phyloP scores from a whole-genome alignment of 2,113 vertebrate genomes.

The Heptranchias perlo region DNA sequence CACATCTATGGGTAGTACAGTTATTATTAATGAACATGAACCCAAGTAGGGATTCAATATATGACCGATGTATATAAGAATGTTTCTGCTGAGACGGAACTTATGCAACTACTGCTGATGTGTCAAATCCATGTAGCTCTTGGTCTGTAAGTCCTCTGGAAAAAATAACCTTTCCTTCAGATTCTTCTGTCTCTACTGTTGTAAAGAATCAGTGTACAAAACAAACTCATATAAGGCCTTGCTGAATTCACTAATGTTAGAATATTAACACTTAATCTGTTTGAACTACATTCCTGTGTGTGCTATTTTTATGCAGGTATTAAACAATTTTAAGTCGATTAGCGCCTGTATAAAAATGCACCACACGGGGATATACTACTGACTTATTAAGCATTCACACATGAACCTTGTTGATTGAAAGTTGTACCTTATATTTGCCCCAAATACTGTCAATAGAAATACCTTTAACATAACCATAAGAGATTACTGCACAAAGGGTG shows the following conservation, averaged over 20 bases:
- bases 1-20: not conserved
- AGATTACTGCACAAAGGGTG: not conserved
- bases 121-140: not conserved
- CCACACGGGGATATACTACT: not conserved
- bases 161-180: not conserved
- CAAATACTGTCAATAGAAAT: not conserved
- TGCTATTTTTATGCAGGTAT: not conserved
- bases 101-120: not conserved
- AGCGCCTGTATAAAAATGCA: not conserved
- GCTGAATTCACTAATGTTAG: not conserved
- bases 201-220: conserved; percentile 10
- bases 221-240: not conserved
- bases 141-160: not conserved
- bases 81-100: not conserved
- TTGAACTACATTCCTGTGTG: not conserved
- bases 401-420: not conserved
- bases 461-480: not conserved
- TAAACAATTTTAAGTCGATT: not conserved
- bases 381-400: not conserved
- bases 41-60: not conserved
- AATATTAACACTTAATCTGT: not conserved
- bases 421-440: not conserved
- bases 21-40: not conserved
- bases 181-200: not conserved
- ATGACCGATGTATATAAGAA: not conserved